A percentile compares a stretch with the other conserved stretches of the same genome.
Evolutionary conservation across 1,140 invertebrate genomes (phyloP).

Genomic region (Cylas formicarius): DNA sequence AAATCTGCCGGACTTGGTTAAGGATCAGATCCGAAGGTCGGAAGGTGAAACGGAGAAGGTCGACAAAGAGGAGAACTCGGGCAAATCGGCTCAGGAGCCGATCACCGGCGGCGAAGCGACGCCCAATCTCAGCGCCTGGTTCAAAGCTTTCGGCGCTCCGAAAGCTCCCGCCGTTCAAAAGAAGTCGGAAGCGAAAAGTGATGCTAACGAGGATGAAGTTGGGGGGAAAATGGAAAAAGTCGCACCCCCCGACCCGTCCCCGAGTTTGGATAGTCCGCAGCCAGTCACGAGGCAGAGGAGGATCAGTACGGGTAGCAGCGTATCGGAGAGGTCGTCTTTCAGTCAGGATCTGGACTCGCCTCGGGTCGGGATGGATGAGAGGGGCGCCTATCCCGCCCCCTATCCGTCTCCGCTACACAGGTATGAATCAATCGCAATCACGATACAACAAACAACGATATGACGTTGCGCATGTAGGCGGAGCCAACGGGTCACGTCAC

Average conservation of each 20-base stretch:
- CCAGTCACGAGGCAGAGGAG: slow-evolving; percentile 53
- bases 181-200: slow-evolving; percentile 41
- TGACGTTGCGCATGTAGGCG: too few species aligned
- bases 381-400: slow-evolving; percentile 52
- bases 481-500: too few species aligned
- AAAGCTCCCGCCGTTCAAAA: slow-evolving; percentile 44
- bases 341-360: slow-evolving; percentile 67
- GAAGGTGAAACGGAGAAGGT: slow-evolving; percentile 25
- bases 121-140: slow-evolving; percentile 83
- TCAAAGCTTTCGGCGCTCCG: slow-evolving; percentile 81
- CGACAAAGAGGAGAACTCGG: slow-evolving; percentile 13
- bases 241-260: slow-evolving; percentile 34
- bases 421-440: too few species aligned
- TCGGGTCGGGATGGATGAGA: slow-evolving; percentile 52
- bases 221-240: slow-evolving; percentile 16
- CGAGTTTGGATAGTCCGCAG: slow-evolving; percentile 46
- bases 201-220: slow-evolving; percentile 43
- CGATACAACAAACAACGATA: too few species aligned
- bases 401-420: slow-evolving; percentile 56
- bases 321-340: slow-evolving; percentile 66
- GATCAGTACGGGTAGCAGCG: slow-evolving; percentile 62
- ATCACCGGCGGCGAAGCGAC: slow-evolving; percentile 50
- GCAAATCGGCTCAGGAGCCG: slow-evolving; percentile 18
- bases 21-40: slow-evolving; percentile 38
- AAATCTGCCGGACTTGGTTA: slow-evolving; percentile 31